phyloP scores from a whole-genome alignment of 2,888 invertebrate species.

The Chromoteleia sp. region DNA sequence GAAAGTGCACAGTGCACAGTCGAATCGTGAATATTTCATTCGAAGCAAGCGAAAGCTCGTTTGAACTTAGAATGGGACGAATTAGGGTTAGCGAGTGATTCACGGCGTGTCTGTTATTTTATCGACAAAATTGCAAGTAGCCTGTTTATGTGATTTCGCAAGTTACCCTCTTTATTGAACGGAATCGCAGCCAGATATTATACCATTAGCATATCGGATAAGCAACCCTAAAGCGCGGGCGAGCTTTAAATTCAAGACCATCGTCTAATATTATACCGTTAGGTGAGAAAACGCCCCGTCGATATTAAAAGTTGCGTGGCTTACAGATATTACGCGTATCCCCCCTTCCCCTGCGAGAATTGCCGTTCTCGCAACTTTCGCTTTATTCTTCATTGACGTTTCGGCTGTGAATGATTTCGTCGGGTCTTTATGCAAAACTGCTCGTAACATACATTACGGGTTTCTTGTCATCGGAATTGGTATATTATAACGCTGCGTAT shows the following conservation, averaged over 20 bases:
- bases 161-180: constrained; percentile 73
- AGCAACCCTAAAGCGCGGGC: constrained; percentile 75
- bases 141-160: constrained; percentile 72
- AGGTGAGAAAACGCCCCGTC: constrained; percentile 83
- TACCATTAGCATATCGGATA: constrained; percentile 82
- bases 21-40: not conserved
- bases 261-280: constrained; percentile 77
- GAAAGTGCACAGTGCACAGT: not conserved
- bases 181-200: constrained; percentile 76
- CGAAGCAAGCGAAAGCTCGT: not conserved
- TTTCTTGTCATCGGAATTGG: constrained; percentile 40
- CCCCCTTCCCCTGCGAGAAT: constrained; percentile 37
- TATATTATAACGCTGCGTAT: constrained; percentile 17
- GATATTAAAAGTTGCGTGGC: constrained; percentile 83
- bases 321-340: constrained; percentile 78
- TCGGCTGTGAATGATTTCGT: constrained; percentile 50
- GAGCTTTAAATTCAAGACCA: constrained; percentile 81
- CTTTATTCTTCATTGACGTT: constrained; percentile 63
- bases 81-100: constrained; percentile 32
- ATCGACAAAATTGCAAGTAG: constrained; percentile 44
- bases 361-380: constrained; percentile 39
- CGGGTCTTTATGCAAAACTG: constrained; percentile 48
- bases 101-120: constrained; percentile 45
- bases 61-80: not conserved
- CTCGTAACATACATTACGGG: constrained; percentile 14